Percentiles rank a stretch among this genome's conserved stretches.
Evolutionary conservation across 2,113 vertebrate genomes (phyloP).

Genomic region (Vombatus ursinus): DNA sequence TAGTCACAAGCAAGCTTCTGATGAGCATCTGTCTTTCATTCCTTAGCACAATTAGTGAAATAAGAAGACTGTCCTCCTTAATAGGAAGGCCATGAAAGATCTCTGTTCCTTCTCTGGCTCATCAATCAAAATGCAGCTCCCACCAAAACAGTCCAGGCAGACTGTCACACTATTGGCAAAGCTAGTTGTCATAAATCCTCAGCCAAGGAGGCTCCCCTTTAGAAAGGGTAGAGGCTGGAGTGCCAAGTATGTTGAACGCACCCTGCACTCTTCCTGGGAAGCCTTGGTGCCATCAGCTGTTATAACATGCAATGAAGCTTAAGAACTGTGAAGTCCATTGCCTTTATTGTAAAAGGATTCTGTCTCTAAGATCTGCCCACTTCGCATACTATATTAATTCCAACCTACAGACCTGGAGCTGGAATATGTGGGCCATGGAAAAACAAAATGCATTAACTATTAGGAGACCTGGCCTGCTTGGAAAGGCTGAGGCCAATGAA

Average conservation of each 20-base stretch:
- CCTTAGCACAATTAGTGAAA: neutral
- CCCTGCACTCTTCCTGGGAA: neutral
- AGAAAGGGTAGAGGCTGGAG: neutral
- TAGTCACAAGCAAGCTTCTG: neutral
- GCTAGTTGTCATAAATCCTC: neutral
- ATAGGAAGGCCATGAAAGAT: neutral
- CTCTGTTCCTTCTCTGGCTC: neutral
- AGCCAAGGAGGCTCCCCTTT: neutral
- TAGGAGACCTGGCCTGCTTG: neutral
- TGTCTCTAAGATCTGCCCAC: neutral
- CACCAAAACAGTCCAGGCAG: neutral
- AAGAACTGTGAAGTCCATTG: neutral
- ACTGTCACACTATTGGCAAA: neutral
- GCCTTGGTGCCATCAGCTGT: neutral
- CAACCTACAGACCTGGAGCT: neutral
- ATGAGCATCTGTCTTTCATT: neutral
- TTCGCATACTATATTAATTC: neutral
- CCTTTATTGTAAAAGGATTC: neutral
- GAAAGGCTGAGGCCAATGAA: neutral
- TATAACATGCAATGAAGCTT: neutral
- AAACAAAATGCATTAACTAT: neutral
- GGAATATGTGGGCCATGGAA: neutral
- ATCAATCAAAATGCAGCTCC: neutral
- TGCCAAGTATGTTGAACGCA: neutral
- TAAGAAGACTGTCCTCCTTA: neutral